Evolutionary conservation across 2,113 vertebrate genomes (phyloP).

Genomic region (Oreochromis aureus): DNA sequence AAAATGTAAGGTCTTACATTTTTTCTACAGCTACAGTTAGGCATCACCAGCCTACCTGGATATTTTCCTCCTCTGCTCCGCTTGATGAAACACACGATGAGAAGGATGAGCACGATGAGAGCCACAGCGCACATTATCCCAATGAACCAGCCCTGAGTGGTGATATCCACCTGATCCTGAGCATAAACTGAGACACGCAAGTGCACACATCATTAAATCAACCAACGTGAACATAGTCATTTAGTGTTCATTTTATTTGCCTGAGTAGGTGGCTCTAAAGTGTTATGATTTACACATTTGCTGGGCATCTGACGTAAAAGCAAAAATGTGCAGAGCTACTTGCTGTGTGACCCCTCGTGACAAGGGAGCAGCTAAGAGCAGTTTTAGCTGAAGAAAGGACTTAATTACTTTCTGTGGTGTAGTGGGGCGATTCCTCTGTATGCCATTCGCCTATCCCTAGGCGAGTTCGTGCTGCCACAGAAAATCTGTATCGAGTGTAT

Average conservation of each 20-base stretch:
- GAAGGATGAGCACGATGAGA: conserved; percentile 91
- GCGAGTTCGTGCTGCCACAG: conserved; percentile 82
- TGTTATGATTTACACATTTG: not conserved
- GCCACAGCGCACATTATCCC: conserved; percentile 96
- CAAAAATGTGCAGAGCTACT: not conserved
- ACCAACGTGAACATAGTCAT: not conserved
- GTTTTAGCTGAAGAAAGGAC: not conserved
- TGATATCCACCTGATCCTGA: conserved; percentile 89
- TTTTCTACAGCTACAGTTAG: not conserved
- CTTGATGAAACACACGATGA: conserved; percentile 97
- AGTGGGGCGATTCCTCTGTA: conserved; percentile 82
- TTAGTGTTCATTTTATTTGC: not conserved
- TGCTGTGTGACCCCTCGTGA: not conserved
- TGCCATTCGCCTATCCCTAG: conserved; percentile 81
- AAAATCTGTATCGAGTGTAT: conserved; percentile 88
- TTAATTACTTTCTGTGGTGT: conserved; percentile 86
- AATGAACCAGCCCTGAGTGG: conserved; percentile 98
- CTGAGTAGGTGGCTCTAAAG: not conserved
- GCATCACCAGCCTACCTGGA: conserved; percentile 72
- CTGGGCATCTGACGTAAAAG: not conserved
- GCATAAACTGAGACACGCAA: conserved; percentile 48
- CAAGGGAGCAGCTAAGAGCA: not conserved
- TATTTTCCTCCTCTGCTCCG: conserved; percentile 95
- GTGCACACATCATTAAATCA: not conserved
- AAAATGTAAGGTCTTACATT: not conserved